Conservation (phyloP, 1,140 invertebrate genomes). For the Trichonephila inaurata region DNA sequence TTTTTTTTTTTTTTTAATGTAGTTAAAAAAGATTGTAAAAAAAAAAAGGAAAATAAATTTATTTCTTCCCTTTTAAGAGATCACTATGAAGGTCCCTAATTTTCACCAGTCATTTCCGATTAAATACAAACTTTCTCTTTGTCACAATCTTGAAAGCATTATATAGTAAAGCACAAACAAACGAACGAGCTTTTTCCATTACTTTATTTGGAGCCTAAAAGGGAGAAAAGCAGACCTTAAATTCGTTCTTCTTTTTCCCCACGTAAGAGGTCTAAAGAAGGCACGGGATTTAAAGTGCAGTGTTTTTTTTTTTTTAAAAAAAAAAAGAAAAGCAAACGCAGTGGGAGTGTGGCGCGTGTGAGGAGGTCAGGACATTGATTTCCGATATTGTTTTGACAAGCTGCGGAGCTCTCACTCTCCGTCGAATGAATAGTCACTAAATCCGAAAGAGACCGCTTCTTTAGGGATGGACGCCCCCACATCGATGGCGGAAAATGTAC, state of each 20-base stretch:
- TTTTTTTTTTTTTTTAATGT: no score
- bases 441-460: constrained; percentile 53
- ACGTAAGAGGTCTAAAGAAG: no score
- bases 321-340: not conserved
- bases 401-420: constrained; percentile 51
- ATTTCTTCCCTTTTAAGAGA: no score
- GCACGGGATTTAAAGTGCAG: no score
- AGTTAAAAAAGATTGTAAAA: no score
- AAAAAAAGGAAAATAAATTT: no score
- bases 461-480: not conserved
- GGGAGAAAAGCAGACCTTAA: not conserved
- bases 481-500: not conserved
- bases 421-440: constrained; percentile 54
- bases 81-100: no score
- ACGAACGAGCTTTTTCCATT: not conserved
- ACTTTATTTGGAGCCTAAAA: not conserved
- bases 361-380: constrained; percentile 63
- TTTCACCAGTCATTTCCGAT: no score
- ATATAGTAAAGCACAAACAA: no score
- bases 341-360: not conserved
- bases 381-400: constrained; percentile 71
- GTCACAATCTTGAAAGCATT: no score
- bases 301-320: not conserved
- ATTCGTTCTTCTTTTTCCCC: no score
- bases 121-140: no score